Conservation (phyloP, 2,888 invertebrate genomes). For the Parasteatoda lunata region DNA sequence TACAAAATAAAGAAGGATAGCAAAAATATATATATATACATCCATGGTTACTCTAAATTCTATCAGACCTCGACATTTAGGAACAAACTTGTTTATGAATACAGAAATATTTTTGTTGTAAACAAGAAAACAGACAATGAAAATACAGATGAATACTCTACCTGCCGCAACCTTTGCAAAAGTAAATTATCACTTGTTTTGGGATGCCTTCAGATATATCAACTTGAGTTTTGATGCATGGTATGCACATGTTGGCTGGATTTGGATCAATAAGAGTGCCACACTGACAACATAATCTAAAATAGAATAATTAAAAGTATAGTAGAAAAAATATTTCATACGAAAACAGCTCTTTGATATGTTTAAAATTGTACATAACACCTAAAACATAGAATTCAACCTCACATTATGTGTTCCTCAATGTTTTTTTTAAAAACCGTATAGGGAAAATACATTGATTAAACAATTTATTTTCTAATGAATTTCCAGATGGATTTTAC, state of each 20-base stretch:
- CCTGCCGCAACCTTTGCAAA: constrained; percentile 95
- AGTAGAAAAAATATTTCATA: background rate
- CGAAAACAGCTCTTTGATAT: background rate
- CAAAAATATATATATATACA: too few relatives aligned
- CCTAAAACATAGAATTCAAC: background rate
- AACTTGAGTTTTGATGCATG: constrained; percentile 90
- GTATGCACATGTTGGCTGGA: constrained; percentile 97
- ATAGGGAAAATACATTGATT: too few relatives aligned
- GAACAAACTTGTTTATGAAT: too few relatives aligned
- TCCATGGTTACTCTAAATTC: too few relatives aligned
- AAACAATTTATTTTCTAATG: too few relatives aligned
- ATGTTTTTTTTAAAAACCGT: too few relatives aligned
- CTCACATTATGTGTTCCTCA: too few relatives aligned
- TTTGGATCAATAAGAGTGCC: constrained; percentile 94
- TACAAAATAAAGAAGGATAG: too few relatives aligned
- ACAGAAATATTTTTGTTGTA: too few relatives aligned
- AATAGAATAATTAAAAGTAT: background rate
- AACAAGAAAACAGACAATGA: too few relatives aligned
- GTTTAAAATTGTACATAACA: background rate
- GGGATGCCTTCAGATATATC: constrained; percentile 98
- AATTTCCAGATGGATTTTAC: too few relatives aligned
- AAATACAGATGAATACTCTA: constrained; percentile 71
- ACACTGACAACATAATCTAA: constrained; percentile 90
- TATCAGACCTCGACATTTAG: too few relatives aligned
- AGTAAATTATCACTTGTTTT: constrained; percentile 88